Evolutionary conservation across 2,113 vertebrate species (phyloP).

Genomic region (Odontophorus gujanensis): DNA sequence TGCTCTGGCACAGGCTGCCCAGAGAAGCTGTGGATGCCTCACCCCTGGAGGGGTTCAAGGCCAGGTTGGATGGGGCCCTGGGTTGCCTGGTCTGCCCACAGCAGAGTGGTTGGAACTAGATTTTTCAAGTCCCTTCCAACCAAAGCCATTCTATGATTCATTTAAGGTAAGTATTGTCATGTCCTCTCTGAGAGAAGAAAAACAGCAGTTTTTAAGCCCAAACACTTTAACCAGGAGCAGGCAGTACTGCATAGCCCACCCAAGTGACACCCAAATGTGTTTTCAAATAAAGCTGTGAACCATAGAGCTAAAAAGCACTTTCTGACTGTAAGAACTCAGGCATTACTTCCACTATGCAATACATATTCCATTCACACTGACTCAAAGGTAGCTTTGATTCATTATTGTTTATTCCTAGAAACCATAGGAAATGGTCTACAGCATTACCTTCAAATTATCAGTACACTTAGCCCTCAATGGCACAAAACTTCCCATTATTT

Average conservation of each 20-base stretch:
- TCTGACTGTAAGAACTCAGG: not conserved
- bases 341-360: rapidly evolving
- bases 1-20: not conserved
- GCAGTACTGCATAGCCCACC: not conserved
- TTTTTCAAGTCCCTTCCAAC: no score
- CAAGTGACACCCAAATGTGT: not conserved
- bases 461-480: not conserved
- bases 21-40: no score
- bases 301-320: not conserved
- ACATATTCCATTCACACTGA: not conserved
- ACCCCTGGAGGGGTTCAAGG: no score
- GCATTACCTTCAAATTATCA: not conserved
- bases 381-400: not conserved
- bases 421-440: not conserved
- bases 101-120: no score
- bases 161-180: no score
- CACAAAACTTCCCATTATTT: not conserved
- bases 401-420: not conserved
- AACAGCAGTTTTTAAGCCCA: not conserved
- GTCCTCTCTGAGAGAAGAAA: not conserved
- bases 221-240: not conserved
- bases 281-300: not conserved
- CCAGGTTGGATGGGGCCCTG: no score
- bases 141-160: no score
- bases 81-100: no score